Conservation (phyloP, 2,797 vertebrate genomes). For the Gymnoscopelus microlampas region DNA sequence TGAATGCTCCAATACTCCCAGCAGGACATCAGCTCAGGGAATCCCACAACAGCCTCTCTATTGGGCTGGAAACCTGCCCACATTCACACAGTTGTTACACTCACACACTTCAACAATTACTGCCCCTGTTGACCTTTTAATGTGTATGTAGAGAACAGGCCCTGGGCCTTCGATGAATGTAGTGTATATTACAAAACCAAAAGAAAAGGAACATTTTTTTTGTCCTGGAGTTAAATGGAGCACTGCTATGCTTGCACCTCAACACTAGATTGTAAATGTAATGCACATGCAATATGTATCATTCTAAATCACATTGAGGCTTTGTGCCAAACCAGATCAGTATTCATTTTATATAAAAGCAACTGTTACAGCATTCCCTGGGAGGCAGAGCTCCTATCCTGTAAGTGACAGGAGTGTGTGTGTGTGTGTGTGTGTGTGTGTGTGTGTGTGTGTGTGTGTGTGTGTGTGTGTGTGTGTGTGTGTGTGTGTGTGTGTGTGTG, state of each 20-base stretch:
- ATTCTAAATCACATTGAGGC: neutral
- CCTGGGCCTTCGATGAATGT: neutral
- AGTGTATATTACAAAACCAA: neutral
- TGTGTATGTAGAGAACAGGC: too few species aligned
- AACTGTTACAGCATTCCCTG: neutral
- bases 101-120: slow-evolving; percentile 13
- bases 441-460: too few species aligned
- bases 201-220: too few species aligned
- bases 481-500: too few species aligned
- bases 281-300: neutral
- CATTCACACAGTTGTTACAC: slow-evolving; percentile 15
- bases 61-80: slow-evolving; percentile 41
- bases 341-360: too few species aligned
- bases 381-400: neutral
- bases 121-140: slow-evolving; percentile 6
- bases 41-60: slow-evolving; percentile 41
- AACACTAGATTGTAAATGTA: neutral
- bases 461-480: too few species aligned
- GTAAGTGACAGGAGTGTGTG: too few species aligned
- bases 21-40: slow-evolving; percentile 56
- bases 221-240: neutral
- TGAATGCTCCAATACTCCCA: slow-evolving; percentile 65
- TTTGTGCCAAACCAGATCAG: neutral
- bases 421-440: too few species aligned
- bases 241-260: neutral